These are phyloP conservation scores for Toxotes chatareus DNA, from an alignment of 2,113 vertebrate genomes.

Conservation along the genomic window DNA sequence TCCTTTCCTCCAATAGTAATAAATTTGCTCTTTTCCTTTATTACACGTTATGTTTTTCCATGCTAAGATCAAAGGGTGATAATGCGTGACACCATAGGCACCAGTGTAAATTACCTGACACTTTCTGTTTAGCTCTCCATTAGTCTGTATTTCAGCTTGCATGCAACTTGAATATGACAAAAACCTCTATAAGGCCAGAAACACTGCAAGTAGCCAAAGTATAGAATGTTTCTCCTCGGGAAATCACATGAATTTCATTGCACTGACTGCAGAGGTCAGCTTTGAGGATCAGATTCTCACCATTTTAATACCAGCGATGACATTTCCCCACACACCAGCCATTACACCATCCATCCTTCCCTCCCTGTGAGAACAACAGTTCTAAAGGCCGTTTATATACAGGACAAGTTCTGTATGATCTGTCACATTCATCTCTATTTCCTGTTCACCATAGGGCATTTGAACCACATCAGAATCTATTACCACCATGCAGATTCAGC, in stretches of 20 bases:
- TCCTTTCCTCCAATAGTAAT: conserved; percentile 79
- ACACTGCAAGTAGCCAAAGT: conserved; percentile 18
- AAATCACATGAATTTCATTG: conserved; percentile 48
- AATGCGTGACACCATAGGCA: conserved; percentile 66
- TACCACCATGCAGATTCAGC: conserved; percentile 78
- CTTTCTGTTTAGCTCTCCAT: conserved; percentile 52
- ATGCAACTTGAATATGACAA: conserved; percentile 42
- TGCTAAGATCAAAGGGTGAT: conserved; percentile 74
- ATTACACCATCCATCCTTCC: conserved; percentile 20
- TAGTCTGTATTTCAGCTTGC: conserved; percentile 26
- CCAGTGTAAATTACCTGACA: conserved; percentile 61
- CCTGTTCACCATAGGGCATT: conserved; percentile 77
- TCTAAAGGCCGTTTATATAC: conserved; percentile 68
- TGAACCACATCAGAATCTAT: conserved; percentile 82
- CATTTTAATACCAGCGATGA: conserved; percentile 46
- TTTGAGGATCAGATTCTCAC: conserved; percentile 43
- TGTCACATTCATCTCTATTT: conserved; percentile 83
- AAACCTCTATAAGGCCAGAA: conserved; percentile 42
- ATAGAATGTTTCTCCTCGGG: conserved; percentile 21
- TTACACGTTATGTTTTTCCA: conserved; percentile 76
- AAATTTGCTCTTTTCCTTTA: conserved; percentile 76
- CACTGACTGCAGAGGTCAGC: conserved; percentile 48
- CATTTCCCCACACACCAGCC: conserved; percentile 29
- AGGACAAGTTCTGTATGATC: conserved; percentile 60
- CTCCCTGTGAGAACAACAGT: conserved; percentile 53